These are phyloP conservation scores for Heterodera filipjevi DNA, from an alignment of 2,888 invertebrate species.

Conservation along the genomic window DNA sequence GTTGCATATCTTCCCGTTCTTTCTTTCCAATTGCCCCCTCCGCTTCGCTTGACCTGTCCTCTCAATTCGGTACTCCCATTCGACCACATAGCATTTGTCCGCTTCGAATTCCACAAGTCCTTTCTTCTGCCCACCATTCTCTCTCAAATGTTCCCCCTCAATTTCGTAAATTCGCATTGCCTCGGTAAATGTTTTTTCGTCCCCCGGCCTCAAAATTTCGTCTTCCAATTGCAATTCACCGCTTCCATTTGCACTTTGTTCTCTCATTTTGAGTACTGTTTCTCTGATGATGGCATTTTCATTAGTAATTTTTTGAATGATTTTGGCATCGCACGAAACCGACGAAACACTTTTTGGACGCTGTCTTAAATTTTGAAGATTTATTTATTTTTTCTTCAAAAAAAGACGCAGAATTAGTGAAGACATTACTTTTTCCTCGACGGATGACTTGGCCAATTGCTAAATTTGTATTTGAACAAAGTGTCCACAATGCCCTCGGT, in stretches of 20 bases:
- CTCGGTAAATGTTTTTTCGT: conserved; percentile 54
- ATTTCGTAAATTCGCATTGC: conserved; percentile 38
- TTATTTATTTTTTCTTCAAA: background rate
- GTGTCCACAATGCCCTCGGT: conserved; percentile 49
- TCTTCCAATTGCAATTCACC: conserved; percentile 38
- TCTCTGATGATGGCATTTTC: background rate
- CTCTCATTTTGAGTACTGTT: background rate
- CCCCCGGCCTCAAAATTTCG: conserved; percentile 40
- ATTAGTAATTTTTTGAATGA: background rate
- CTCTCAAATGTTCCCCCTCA: conserved; percentile 44
- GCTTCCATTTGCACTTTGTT: conserved; percentile 15
- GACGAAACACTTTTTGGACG: background rate
- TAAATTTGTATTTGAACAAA: conserved; percentile 55
- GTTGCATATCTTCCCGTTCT: background rate
- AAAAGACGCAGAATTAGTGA: no score
- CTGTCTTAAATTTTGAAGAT: background rate
- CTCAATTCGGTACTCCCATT: conserved; percentile 58
- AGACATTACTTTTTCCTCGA: background rate
- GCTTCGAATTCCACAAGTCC: conserved; percentile 41
- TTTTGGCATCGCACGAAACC: background rate
- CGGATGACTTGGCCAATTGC: conserved; percentile 41
- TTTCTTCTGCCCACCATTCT: background rate
- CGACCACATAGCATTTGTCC: conserved; percentile 53
- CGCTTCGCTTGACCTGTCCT: conserved; percentile 30
- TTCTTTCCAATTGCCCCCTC: no score